phyloP scores from a whole-genome alignment of 2,113 vertebrate species.

The Rhinichthys klamathensis region DNA sequence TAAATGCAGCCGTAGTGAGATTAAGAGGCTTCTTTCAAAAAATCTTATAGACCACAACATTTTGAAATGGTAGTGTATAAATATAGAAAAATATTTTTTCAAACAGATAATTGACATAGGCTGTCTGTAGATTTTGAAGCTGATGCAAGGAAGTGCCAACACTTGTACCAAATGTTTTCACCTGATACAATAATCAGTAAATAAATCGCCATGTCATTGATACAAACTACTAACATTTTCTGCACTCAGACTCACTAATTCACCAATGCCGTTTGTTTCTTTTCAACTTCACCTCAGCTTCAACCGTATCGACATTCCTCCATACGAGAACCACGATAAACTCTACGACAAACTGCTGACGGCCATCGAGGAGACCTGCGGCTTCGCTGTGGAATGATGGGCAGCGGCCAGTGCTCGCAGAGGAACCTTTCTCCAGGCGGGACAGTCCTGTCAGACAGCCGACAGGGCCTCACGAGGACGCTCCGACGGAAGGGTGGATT shows the following conservation, averaged over 20 bases:
- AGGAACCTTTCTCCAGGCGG: conserved; percentile 34
- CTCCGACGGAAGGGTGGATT: conserved; percentile 22
- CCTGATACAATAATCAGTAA: neutral
- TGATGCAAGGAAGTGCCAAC: neutral
- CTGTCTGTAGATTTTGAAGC: no score
- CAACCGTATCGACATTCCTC: conserved; percentile 98
- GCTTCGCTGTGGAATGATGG: conserved; percentile 93
- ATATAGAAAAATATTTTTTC: neutral
- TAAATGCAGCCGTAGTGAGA: neutral
- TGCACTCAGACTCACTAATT: neutral
- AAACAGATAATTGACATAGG: neutral
- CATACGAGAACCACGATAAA: conserved; percentile 96
- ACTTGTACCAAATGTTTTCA: neutral
- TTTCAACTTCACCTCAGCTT: conserved; percentile 78
- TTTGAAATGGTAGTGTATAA: neutral
- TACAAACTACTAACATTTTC: neutral
- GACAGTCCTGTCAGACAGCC: conserved; percentile 40
- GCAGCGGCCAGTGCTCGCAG: neutral
- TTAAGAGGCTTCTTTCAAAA: neutral
- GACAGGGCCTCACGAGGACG: conserved; percentile 6
- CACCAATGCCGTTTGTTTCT: neutral
- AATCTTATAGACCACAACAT: no score
- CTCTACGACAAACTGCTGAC: conserved; percentile 99
- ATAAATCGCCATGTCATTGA: neutral
- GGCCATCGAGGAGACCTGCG: conserved; percentile 98